A percentile compares a stretch with the other conserved stretches of the same genome.
Conservation (phyloP, 2,888 invertebrate genomes). For the Aporophyla nigra region DNA sequence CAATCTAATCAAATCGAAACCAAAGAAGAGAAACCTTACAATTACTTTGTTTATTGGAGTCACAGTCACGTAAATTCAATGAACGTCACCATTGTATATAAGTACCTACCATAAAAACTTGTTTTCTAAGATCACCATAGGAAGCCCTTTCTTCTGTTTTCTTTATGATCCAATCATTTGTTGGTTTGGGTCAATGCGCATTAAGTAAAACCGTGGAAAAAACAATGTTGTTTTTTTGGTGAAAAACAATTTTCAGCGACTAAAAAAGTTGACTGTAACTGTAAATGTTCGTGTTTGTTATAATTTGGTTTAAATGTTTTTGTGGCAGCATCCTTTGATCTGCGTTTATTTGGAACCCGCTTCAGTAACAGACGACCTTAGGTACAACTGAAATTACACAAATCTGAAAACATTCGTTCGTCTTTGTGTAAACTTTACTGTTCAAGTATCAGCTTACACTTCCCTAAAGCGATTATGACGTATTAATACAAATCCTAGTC, state of each 20-base stretch:
- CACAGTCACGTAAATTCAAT: constrained; percentile 24
- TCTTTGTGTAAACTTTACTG: constrained; percentile 5
- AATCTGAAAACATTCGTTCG: constrained; percentile 13
- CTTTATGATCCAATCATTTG: constrained; percentile 20
- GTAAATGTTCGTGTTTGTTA: constrained; percentile 18
- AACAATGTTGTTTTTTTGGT: constrained; percentile 18
- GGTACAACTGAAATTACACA: constrained; percentile 7
- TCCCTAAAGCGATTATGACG: background rate
- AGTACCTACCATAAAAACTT: background rate
- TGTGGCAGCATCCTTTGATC: constrained; percentile 19
- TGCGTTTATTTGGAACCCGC: constrained; percentile 23
- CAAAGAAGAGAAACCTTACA: constrained; percentile 37
- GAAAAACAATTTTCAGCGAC: background rate
- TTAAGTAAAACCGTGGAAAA: constrained; percentile 1
- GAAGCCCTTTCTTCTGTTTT: constrained; percentile 33
- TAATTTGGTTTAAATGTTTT: constrained; percentile 16
- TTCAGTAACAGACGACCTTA: constrained; percentile 11
- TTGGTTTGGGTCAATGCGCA: constrained; percentile 8
- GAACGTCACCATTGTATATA: background rate
- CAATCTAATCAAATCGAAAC: constrained; percentile 41
- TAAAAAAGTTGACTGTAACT: constrained; percentile 4
- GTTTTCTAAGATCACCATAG: background rate
- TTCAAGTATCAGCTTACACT: constrained; percentile 2
- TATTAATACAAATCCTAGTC: background rate
- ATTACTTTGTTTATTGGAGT: constrained; percentile 16